Evolutionary conservation across 2,888 invertebrate genomes (phyloP), one percentile per base, ranked within the genome.

Genomic region (Nemapogon koenigi): DNA sequence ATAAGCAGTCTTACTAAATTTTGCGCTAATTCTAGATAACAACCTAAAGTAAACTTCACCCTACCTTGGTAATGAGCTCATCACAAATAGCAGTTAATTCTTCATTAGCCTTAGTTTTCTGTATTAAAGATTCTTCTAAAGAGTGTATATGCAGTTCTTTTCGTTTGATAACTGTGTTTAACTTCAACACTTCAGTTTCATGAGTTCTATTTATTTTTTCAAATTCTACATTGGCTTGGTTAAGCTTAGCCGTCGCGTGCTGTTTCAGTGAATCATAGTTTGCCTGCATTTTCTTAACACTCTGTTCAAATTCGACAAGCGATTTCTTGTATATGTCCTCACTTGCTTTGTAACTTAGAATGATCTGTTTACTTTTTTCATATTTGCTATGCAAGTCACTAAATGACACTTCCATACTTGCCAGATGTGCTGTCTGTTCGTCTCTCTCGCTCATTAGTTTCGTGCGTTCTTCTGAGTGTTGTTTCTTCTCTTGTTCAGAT

Each of bases 61-160:
- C 70, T 41, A 80, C 78, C 66, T 75, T 80, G 50, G 81, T 82
- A 55, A 97, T 94, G 42, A 97, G 86, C 73, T 96, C 96, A 81
- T 96, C 96, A 79, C 95, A 91, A 55, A 97, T 91, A 51, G 90
- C 88, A 35, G 94, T 88, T 51, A 97, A 76, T 65, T 94, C 94
- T 49, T 87, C 85, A 59, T 94, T 95, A 59, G 96, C 96, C 63
- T 91, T 90, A 2, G 85, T 85, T 75, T 95, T 96, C 60, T 94
- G 94, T 45, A 90, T 86, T 27, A 96, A 78, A 35, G 89, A 85
- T 54, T 91, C 90, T 54, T 91, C 88, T 37, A 95, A 70, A 3
- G 94, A 91, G 43, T 86, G 86, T 37, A 88, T 85, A 49, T 91
- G 89, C 47, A 97, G 83, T 57, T 97, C 96, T 49, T 91, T 86